A percentile compares a stretch with the other conserved stretches of the same genome.
These are phyloP conservation scores for Halictus ligatus DNA, from an alignment of 2,888 invertebrate species.

Conservation along the genomic window DNA sequence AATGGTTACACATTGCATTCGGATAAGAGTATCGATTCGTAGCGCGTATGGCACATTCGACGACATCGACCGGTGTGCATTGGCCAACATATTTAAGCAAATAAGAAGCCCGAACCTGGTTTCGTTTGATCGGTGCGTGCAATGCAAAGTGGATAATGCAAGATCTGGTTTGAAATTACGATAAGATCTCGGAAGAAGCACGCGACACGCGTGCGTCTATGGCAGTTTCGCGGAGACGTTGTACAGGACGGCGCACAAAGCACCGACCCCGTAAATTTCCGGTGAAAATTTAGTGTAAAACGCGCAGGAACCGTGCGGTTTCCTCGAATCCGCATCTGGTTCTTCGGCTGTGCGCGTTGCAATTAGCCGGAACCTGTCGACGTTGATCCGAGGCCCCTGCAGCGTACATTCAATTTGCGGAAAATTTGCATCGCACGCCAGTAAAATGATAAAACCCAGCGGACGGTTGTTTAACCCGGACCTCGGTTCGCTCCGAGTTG, in stretches of 20 bases:
- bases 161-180: constrained; percentile 29
- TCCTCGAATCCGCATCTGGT: too few relatives aligned
- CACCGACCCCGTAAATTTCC: background rate
- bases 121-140: background rate
- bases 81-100: background rate
- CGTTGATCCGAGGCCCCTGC: too few relatives aligned
- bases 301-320: background rate
- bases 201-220: background rate
- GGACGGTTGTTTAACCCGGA: constrained; percentile 10
- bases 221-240: background rate
- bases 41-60: background rate
- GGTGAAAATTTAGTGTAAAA: background rate
- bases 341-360: too few relatives aligned
- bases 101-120: background rate
- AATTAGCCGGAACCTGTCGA: background rate
- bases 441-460: background rate
- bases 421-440: background rate
- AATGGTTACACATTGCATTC: too few relatives aligned
- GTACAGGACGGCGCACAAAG: background rate
- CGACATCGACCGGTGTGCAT: background rate
- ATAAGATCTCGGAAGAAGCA: constrained; percentile 12
- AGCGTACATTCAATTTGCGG: background rate
- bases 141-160: constrained; percentile 17
- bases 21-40: background rate
- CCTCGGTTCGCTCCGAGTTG: background rate